A percentile compares a stretch with the other conserved stretches of the same genome.
Evolutionary conservation across 2,888 invertebrate species (phyloP).

Genomic region (Monochamus alternatus): DNA sequence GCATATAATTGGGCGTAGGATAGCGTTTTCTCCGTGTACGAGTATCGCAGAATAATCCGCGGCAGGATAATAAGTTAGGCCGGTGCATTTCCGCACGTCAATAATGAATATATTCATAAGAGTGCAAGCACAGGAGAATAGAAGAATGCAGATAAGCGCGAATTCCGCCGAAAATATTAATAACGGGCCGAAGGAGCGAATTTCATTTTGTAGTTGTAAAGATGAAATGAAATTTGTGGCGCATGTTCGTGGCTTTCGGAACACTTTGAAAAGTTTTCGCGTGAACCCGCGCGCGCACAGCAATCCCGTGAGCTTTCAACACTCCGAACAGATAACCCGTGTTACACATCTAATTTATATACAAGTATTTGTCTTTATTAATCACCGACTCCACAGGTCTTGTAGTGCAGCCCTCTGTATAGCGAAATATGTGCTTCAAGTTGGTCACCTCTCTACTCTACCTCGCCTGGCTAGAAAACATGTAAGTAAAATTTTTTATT

Average conservation of each 20-base stretch:
- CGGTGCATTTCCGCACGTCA: no score
- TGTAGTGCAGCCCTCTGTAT: constrained; percentile 5
- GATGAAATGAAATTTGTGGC: constrained; percentile 43
- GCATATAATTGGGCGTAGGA: no score
- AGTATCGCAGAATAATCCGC: no score
- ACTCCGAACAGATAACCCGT: constrained; percentile 37
- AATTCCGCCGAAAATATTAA: constrained; percentile 35
- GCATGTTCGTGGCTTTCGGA: constrained; percentile 46
- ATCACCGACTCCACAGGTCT: constrained; percentile 22
- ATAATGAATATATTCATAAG: no score
- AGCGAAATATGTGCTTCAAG: constrained; percentile 18
- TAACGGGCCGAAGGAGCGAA: constrained; percentile 16
- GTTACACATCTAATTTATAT: constrained; percentile 37
- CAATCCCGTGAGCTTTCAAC: constrained; percentile 37
- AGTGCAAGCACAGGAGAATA: no score
- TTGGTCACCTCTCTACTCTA: not conserved
- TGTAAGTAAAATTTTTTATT: constrained; percentile 22
- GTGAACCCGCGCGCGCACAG: constrained; percentile 52
- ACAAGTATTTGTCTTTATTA: constrained; percentile 30
- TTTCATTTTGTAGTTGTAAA: constrained; percentile 34
- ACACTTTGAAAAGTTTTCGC: constrained; percentile 55
- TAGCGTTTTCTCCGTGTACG: no score
- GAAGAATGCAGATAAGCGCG: constrained; percentile 32
- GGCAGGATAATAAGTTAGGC: no score
- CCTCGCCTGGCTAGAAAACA: not conserved